Evolutionary conservation across 2,797 vertebrate genomes (phyloP), one percentile per base, ranked within the genome.

Genomic region (Betta splendens): DNA sequence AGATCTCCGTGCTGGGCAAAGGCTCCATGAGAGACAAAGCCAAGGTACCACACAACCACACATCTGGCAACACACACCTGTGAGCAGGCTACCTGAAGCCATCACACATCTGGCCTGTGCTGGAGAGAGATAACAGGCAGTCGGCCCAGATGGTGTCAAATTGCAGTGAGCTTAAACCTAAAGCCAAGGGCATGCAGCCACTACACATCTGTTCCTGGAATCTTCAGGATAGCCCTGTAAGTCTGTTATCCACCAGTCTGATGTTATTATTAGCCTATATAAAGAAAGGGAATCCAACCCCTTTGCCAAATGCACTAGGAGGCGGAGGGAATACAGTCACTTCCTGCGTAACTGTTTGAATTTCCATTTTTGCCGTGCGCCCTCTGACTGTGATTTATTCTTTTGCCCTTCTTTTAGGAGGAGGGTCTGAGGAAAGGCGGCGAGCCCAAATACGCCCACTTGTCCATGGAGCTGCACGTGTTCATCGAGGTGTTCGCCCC

Each of bases 21-120:
- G 98, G 98, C 13, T 98, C 97, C 1, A 99, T 99, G 98, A 93
- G 98, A 86, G 98, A 99, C 73, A 99, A 98, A 89, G 89, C 92
- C 32, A 98, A 97, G 95, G 97, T 98, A 85, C 64, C 11, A 5
- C 23, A 18, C 21, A 55, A 60, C 51, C 23, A 50, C 29, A 53
- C 37, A 64, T n/a, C 29, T 65, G 32, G 15, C 20, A 22, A 46
- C 43, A 18, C 32, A 37, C 75, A 76, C 73, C 67, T 78, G 72
- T 58, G 59, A 55, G 33, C 46, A 74, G 57, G 64, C 32, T 32
- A 67, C 61, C 66, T 59, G 44, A 51, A 69, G 75, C 69, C 43
- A 55, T 61, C 53, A 67, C 59, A 69, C 80, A 79, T 75, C 73
- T 83, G 83, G 71, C 32, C 45, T 54, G 33, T 32, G 16, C 52